These are phyloP conservation scores for Nibea coibor DNA, from an alignment of 2,113 vertebrate species.

Conservation along the genomic window DNA sequence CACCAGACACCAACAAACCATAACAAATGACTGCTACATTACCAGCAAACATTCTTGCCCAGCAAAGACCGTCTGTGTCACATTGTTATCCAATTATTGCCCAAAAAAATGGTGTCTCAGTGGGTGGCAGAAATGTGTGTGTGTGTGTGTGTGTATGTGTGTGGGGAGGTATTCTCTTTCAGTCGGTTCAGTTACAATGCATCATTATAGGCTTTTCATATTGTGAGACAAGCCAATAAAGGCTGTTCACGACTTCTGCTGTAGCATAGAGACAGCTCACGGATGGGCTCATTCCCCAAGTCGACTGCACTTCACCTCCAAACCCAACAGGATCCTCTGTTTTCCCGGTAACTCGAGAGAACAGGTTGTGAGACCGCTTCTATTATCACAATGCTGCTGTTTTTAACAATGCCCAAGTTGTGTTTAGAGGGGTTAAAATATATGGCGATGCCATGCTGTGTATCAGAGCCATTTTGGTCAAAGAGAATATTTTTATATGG, in stretches of 20 bases:
- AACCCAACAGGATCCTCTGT: background rate
- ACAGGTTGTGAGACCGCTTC: background rate
- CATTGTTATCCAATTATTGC: slow-evolving; percentile 44
- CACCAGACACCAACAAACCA: background rate
- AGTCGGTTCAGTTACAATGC: slow-evolving; percentile 34
- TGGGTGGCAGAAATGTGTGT: slow-evolving; percentile 18
- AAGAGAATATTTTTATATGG: background rate
- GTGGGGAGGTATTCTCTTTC: slow-evolving; percentile 20
- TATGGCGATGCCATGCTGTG: background rate
- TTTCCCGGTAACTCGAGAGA: background rate
- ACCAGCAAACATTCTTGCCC: slow-evolving; percentile 16
- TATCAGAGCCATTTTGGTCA: background rate
- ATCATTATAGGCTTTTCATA: slow-evolving; percentile 46
- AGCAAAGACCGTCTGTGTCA: slow-evolving; percentile 6
- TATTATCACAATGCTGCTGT: background rate
- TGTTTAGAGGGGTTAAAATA: background rate
- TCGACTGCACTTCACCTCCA: slow-evolving; percentile 4
- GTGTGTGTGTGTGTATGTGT: slow-evolving; percentile 10
- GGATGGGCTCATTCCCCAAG: slow-evolving; percentile 11
- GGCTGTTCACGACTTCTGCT: slow-evolving; percentile 6
- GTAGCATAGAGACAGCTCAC: background rate
- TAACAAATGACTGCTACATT: background rate
- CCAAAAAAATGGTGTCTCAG: slow-evolving; percentile 32
- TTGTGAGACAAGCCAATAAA: slow-evolving; percentile 35
- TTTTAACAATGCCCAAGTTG: background rate